Conservation (phyloP, 2,113 vertebrate species). For the Toxotes chatareus region DNA sequence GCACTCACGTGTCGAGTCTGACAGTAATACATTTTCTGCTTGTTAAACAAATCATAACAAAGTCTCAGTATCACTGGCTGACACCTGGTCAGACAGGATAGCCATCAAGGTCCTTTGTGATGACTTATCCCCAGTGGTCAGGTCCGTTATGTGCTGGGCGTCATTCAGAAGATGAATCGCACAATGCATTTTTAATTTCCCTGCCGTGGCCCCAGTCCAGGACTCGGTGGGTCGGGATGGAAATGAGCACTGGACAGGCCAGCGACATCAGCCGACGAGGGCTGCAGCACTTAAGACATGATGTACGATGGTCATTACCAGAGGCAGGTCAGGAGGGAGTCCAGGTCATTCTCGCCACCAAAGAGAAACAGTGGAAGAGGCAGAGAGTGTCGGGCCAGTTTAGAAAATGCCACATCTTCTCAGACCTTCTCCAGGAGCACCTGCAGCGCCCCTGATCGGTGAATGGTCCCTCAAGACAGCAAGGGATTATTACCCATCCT, state of each 20-base stretch:
- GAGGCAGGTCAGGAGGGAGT: conserved; percentile 80
- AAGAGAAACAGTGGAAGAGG: conserved; percentile 67
- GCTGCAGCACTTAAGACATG: conserved; percentile 84
- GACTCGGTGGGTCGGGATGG: conserved; percentile 79
- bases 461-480: conserved; percentile 70
- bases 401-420: conserved; percentile 65
- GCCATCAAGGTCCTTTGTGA: conserved; percentile 67
- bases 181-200: conserved; percentile 82
- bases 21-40: conserved; percentile 8
- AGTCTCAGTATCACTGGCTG: conserved; percentile 13
- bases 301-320: conserved; percentile 85
- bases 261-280: conserved; percentile 66
- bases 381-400: conserved; percentile 69
- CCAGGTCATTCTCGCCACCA: conserved; percentile 67
- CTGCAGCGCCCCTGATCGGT: conserved; percentile 59
- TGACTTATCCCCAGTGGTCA: conserved; percentile 67
- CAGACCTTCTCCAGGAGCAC: conserved; percentile 43
- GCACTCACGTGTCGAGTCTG: conserved; percentile 10
- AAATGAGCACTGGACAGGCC: conserved; percentile 77
- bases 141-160: conserved; percentile 59
- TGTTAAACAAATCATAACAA: conserved; percentile 36
- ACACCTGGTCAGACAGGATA: conserved; percentile 49
- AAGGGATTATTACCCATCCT: conserved; percentile 77
- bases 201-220: conserved; percentile 78
- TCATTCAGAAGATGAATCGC: conserved; percentile 81